A percentile compares a stretch with the other conserved stretches of the same genome.
Evolutionary conservation across 2,888 invertebrate genomes (phyloP).

Genomic region (Bibio marci): DNA sequence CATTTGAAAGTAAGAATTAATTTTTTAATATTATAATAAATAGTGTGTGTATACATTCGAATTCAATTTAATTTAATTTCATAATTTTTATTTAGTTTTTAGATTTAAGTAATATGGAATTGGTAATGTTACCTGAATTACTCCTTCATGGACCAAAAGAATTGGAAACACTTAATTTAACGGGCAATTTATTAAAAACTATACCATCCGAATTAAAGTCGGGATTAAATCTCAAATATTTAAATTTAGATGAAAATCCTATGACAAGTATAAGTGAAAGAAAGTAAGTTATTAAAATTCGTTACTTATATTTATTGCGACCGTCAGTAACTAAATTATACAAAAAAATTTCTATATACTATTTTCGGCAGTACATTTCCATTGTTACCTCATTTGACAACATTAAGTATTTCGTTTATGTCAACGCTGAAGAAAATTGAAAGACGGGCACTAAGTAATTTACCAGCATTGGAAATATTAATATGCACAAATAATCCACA

Average conservation of each 20-base stretch:
- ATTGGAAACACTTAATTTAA: conserved; percentile 46
- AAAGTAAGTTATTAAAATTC: conserved; percentile 19
- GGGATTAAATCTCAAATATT: conserved; percentile 37
- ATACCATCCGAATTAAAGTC: conserved; percentile 44
- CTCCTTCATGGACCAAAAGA: conserved; percentile 49
- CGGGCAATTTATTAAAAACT: conserved; percentile 41
- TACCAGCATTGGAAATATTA: conserved; percentile 34
- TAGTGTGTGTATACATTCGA: no score
- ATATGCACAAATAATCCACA: conserved; percentile 45
- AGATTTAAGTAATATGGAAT: conserved; percentile 47
- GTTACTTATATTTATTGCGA: no score
- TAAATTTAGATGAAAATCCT: conserved; percentile 55
- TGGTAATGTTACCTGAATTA: conserved; percentile 41
- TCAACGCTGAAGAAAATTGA: conserved; percentile 38
- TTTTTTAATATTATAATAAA: conserved; percentile 1
- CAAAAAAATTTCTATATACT: conserved; percentile 3
- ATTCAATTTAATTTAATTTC: no score
- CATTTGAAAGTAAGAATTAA: conserved; percentile 39
- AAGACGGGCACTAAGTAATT: conserved; percentile 33
- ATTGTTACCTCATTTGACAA: conserved; percentile 37
- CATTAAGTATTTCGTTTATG: conserved; percentile 54
- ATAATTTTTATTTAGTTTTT: no score
- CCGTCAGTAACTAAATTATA: not conserved
- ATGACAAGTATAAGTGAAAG: conserved; percentile 36
- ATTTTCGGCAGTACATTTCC: conserved; percentile 42